Evolutionary conservation across 2,888 invertebrate species (phyloP), one percentile per base, ranked within the genome.

Genomic region (Cataglyphis livida): DNA sequence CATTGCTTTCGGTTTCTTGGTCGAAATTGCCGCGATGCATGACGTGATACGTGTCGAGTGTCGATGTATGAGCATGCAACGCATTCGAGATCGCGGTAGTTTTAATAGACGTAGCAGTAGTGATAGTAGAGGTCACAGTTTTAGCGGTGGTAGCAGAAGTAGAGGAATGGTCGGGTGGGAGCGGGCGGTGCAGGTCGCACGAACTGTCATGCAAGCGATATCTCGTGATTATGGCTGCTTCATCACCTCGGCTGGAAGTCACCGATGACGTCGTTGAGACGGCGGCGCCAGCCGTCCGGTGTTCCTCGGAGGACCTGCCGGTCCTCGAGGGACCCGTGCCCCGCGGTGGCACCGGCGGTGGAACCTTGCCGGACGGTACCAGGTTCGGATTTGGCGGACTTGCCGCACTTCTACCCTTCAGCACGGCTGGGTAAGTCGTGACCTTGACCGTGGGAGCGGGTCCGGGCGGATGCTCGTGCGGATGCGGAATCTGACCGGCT

Each of bases 281-380:
- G 82, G 88, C 59, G 7, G 83, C 82, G n/a, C 81, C 87, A 18
- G 84, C 78, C 65, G 87, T 81, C 54, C 91, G 92, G 59, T 91
- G 91, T n/a, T 92, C 91, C 78, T 92, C 92, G 87, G 89, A 84
- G 82, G 87, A 88, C 79, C 87, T 91, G 6, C 83, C 84, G 44
- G 83, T 81, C 70, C 88, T 61, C 74, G 74, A 74, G 74, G 71
- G n/a, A 28, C 87, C 89, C 82, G 92, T 92, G 82, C 98, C 98
- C 91, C 98, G 95, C 4, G 98, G 98, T 78, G 98, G 98, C 74
- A 98, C 98, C 32, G 98, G 98, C 78, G 98, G 98, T 61, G 98
- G 98, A 59, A 98, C 96, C 95, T 97, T 97, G 91, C 94, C 94
- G 35, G 94, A 94, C 54, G 94, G 93, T 35, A 94, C 92, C 81